Base-by-base conservation (phyloP, 1,140 invertebrate genomes). In the Scaptomyza hsui region DNA sequence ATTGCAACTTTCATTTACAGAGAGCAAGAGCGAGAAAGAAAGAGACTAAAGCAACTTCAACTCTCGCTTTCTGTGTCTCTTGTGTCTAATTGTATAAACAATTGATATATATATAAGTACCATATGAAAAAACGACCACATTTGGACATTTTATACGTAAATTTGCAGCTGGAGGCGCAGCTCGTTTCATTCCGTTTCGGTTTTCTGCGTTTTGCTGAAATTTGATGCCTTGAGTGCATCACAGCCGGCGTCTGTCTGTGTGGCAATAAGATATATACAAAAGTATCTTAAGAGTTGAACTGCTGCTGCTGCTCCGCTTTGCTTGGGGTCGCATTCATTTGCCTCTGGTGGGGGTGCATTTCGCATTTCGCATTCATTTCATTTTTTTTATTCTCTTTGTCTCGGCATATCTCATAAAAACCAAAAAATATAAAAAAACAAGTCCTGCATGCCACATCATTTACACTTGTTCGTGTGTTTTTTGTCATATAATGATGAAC, bases 91-190 rank as follows among this genome's bases (percentile, higher is more conserved):
- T 81, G 76, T 86, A 80, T 61, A 77, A 73, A 85, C 76, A 85
- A 85, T 86, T 86, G 81, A 77, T 77, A 86, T 73, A 65, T 29
- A 21, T 21, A 29, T 29, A 29, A 29, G 26, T 29, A 29, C 26
- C 26, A 29, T 29, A 37, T 37, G 12, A 37, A 81, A 86, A 73
- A 75, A 53, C 73, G 65, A 86, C 60, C 81, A 78, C 75, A 82
- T 82, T 88, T 88, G 78, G 82, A 88, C 82, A 88, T 70, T 88
- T 88, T 88, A 88, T 88, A 78, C 82, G 48, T 75, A 88, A 88
- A 82, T 82, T 82, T 88, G 75, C 82, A 81, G 81, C 67, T 78
- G 65, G 65, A 57, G 65, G 61, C 48, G 55, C 68, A 69, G 68
- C 51, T 61, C 49, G 45, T n/a, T 32, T 19, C 61, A 55, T 44